Evolutionary conservation across 2,888 invertebrate species (phyloP), one percentile per base, ranked within the genome.

Genomic region (Papilio protenor): DNA sequence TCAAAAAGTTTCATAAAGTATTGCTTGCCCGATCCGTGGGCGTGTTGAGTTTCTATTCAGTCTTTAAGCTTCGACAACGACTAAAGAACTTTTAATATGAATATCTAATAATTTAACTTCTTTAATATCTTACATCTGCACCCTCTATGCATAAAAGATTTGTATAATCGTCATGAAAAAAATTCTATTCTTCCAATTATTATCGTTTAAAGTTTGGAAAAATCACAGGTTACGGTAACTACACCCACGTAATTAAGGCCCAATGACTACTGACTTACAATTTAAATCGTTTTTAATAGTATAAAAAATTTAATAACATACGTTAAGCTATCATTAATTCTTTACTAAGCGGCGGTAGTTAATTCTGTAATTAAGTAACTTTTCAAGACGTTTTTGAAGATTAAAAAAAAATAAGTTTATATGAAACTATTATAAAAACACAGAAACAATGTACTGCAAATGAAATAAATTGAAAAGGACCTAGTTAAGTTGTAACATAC

Each of bases 241-340:
- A 11, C 10, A 64, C 40, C 2, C 40, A 23, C 10, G 40, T 40
- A n/a, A 66, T 66, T 40, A 66, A 11, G 18, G 27, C 0, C 27
- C 14, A 61, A 40, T 66, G 66, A 40, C 66, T 66, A 40, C 40
- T 66, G 66, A n/a, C n/a, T 66, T 40, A 18, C 66, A 66, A 40
- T 33, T 40, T 14, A 1, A 66, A 40, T 66, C n/a, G 18, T 40
- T 66, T n/a, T 10, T 66, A 66, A 66, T 3, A 40, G 40, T 40
- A 5, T 3, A 40, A 40, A 40, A 1, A 8, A 40, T 49, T 2
- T 14, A 14, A 49, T 14, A 49, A 49, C 16, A 14, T 14, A 14
- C 3, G 3, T 49, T 14, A 49, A 14, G 49, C 49, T 16, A 52
- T n/a, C 0, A 52, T 52, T 18, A 6, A 6, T 16, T 18, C 18